Evolutionary conservation across 2,888 invertebrate species (phyloP), one percentile per base, ranked within the genome.

Genomic region (Troides oblongomaculatus): DNA sequence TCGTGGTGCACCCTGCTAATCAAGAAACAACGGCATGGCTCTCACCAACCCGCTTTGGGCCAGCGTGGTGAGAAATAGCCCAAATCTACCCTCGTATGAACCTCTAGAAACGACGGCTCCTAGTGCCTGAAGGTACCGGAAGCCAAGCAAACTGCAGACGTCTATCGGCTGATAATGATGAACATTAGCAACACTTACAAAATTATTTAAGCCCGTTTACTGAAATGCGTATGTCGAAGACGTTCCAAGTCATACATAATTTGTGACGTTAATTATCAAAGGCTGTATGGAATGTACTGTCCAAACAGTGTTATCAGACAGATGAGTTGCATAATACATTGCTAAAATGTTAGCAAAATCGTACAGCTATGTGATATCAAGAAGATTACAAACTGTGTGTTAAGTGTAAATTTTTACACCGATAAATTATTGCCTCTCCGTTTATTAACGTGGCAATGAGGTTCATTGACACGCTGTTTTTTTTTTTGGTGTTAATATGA

Each of bases 241-340:
- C 71, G 63, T 50, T 62, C 18, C 43, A 58, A 58, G 56, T 75
- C 71, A 74, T 74, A 66, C 68, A 69, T 72, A 71, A 73, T 67
- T 63, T 71, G 65, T 75, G 77, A 79, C 77, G 78, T 73, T 80
- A 78, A 78, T 79, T 79, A 2, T 43, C 53, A 60, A 78, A 74
- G 66, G 66, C 66, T 72, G 72, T 72, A 68, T 66, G 85, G 90
- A 81, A 90, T 87, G 89, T 84, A 85, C 75, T 78, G 64, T 71
- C 77, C 80, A 83, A 88, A 84, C 87, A 83, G 30, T 70, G 76
- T 82, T 90, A 90, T 90, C 89, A 83, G 79, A 76, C 79, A 75
- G 77, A 76, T 76, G 77, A 75, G 81, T 88, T 87, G 84, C 88
- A 87, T 86, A 87, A 84, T 74, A 69, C 72, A 67, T 65, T 66